phyloP scores from a whole-genome alignment of 2,113 vertebrate species.

The Leiothrix lutea region DNA sequence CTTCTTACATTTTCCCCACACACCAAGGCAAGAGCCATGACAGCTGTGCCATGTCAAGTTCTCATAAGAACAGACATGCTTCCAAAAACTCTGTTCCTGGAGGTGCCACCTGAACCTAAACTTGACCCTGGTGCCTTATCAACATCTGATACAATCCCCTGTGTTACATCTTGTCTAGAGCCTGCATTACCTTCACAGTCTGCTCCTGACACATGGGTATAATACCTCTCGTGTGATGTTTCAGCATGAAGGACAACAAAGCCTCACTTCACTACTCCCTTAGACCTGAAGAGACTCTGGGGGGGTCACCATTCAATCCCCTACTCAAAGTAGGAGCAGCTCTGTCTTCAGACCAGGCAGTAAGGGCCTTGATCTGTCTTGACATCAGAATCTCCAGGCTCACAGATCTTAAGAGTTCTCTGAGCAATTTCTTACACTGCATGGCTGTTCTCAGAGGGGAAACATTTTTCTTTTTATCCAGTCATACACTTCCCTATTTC shows the following conservation, averaged over 20 bases:
- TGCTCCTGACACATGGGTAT: not conserved
- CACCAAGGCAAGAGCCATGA: not conserved
- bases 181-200: not conserved
- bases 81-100: not conserved
- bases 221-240: rapidly evolving
- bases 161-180: not conserved
- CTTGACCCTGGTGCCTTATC: not conserved
- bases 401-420: not conserved
- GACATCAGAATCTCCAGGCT: not conserved
- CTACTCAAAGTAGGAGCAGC: not conserved
- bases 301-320: not conserved
- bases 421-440: not conserved
- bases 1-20: not conserved
- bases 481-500: not conserved
- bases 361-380: rapidly evolving
- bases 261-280: not conserved
- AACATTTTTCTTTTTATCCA: not conserved
- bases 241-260: not conserved
- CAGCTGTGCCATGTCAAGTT: not conserved
- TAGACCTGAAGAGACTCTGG: not conserved
- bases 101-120: not conserved
- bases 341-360: not conserved
- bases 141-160: not conserved
- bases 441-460: not conserved
- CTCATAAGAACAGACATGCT: not conserved